Evolutionary conservation across 2,113 vertebrate genomes (phyloP).

Genomic region (Uropsilus gracilis): DNA sequence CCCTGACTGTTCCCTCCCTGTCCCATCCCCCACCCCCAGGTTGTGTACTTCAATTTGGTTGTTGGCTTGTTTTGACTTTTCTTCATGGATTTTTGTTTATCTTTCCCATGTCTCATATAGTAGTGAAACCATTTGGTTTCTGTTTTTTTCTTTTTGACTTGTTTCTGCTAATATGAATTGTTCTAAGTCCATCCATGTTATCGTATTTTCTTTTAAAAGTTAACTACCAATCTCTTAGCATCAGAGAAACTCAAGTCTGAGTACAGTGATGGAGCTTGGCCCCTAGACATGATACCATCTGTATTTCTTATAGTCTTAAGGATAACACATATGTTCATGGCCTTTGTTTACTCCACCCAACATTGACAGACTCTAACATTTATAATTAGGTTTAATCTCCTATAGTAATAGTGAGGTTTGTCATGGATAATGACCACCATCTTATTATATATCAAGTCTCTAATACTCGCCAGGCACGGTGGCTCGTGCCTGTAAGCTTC

Average conservation of each 20-base stretch:
- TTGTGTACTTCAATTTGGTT: too few relatives aligned
- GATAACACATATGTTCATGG: neutral
- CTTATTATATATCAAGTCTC: neutral
- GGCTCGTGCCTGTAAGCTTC: too few relatives aligned
- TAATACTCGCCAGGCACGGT: too few relatives aligned
- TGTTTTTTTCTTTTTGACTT: too few relatives aligned
- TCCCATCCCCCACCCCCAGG: too few relatives aligned
- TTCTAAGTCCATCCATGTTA: too few relatives aligned
- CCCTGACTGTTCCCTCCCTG: too few relatives aligned
- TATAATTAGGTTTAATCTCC: neutral
- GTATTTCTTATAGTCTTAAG: neutral
- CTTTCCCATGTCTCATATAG: too few relatives aligned
- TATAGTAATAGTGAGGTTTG: neutral
- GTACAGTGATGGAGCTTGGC: neutral
- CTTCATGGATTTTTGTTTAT: too few relatives aligned
- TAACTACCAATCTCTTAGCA: neutral
- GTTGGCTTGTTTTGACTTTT: too few relatives aligned
- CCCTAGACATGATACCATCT: neutral
- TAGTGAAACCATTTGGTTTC: too few relatives aligned
- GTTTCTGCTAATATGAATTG: too few relatives aligned
- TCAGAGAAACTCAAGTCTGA: neutral
- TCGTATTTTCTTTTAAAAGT: slow-evolving; percentile 2
- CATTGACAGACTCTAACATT: neutral
- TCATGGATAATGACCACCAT: neutral
- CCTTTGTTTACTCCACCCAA: neutral